Evolutionary conservation across 2,113 vertebrate genomes (phyloP).

Genomic region (Entomyzon cyanotis): DNA sequence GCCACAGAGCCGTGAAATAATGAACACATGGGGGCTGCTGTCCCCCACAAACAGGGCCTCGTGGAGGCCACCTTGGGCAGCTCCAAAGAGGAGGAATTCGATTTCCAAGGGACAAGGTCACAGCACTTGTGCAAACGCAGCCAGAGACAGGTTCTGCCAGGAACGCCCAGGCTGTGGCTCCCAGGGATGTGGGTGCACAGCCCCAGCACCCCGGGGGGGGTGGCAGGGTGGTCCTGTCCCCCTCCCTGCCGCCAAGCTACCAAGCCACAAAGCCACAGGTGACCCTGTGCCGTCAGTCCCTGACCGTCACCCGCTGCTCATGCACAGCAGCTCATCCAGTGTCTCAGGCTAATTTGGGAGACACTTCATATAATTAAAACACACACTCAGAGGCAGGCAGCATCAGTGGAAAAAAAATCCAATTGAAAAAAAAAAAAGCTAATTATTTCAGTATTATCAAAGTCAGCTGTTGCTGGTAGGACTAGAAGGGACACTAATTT

Average conservation of each 20-base stretch:
- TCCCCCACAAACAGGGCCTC: background rate
- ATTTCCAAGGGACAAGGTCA: background rate
- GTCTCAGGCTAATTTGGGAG: background rate
- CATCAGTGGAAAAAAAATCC: slow-evolving; percentile 24
- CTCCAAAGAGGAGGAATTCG: background rate
- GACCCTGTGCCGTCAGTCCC: fast-evolving
- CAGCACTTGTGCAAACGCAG: background rate
- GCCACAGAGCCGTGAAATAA: background rate
- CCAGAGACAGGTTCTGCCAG: fast-evolving
- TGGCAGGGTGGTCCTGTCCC: fast-evolving
- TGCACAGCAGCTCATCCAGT: fast-evolving
- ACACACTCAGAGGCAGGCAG: background rate
- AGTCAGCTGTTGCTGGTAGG: slow-evolving; percentile 60
- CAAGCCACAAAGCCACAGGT: fast-evolving
- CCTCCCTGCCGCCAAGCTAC: fast-evolving
- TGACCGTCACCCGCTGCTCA: fast-evolving
- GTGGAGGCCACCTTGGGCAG: background rate
- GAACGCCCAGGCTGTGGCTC: background rate
- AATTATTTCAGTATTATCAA: slow-evolving; percentile 64
- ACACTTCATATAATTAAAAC: background rate
- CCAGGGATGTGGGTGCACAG: background rate
- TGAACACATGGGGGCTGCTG: background rate
- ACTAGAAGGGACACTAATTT: slow-evolving; percentile 54
- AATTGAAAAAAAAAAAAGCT: background rate
- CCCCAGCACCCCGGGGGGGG: fast-evolving